Percentiles rank a stretch among this genome's conserved stretches.
Conservation (phyloP, 2,888 invertebrate species). For the Drepana falcataria region DNA sequence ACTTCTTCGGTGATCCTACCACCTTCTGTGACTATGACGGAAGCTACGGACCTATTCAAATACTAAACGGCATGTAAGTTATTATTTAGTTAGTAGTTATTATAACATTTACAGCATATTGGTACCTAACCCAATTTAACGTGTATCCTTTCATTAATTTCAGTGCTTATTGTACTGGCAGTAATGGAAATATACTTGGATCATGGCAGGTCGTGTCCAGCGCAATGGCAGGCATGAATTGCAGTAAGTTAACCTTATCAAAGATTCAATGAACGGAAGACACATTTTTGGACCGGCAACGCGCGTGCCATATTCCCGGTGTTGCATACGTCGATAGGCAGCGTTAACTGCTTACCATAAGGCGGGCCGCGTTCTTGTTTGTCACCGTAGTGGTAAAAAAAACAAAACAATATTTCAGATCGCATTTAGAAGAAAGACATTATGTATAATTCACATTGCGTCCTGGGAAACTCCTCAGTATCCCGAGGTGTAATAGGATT, state of each 20-base stretch:
- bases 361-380: no score
- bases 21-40: conserved; percentile 83
- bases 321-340: no score
- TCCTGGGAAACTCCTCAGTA: no score
- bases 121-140: no score
- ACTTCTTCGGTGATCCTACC: conserved; percentile 67
- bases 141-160: conserved; percentile 11
- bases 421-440: no score
- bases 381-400: no score
- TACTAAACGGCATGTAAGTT: conserved; percentile 76
- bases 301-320: no score
- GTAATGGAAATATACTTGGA: conserved; percentile 76
- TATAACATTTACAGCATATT: background rate
- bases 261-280: conserved; percentile 11
- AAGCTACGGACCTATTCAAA: conserved; percentile 77
- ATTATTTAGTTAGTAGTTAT: conserved; percentile 7
- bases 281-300: no score
- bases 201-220: conserved; percentile 67
- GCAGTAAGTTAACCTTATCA: conserved; percentile 72
- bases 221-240: conserved; percentile 65
- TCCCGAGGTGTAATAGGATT: no score
- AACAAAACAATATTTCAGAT: no score
- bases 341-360: no score
- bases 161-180: conserved; percentile 81
- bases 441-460: no score